These are phyloP conservation scores for Folsomia candida DNA, from an alignment of 2,888 invertebrate genomes.

Conservation along the genomic window DNA sequence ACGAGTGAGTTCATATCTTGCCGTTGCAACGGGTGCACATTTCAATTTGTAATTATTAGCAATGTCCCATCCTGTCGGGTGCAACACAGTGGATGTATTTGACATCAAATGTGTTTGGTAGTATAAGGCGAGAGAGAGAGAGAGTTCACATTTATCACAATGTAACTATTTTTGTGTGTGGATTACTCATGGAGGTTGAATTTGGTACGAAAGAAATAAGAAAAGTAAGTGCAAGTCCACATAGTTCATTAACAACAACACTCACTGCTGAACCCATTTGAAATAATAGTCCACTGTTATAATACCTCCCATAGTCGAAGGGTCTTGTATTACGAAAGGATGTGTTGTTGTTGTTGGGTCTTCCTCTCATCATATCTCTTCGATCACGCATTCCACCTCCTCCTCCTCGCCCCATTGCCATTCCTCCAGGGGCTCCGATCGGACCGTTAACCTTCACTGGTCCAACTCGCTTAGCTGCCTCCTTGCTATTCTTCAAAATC, in stretches of 20 bases:
- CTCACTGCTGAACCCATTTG: conserved; percentile 39
- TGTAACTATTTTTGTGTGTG: too few species aligned
- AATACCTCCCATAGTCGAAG: conserved; percentile 51
- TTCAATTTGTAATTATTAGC: background rate
- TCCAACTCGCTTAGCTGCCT: conserved; percentile 68
- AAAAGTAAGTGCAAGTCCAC: conserved; percentile 35
- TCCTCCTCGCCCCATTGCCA: conserved; percentile 28
- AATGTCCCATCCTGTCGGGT: background rate
- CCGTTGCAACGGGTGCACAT: background rate
- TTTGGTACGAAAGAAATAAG: conserved; percentile 6
- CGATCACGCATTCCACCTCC: conserved; percentile 53
- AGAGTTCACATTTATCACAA: background rate
- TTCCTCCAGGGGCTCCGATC: conserved; percentile 53
- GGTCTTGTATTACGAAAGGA: conserved; percentile 44
- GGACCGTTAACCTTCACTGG: conserved; percentile 59
- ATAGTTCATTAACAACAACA: conserved; percentile 43
- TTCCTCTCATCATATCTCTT: conserved; percentile 38
- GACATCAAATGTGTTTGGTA: background rate
- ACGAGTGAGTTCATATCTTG: background rate
- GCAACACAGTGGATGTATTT: background rate
- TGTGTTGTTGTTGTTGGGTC: conserved; percentile 31
- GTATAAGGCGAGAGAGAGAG: too few species aligned
- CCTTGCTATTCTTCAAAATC: conserved; percentile 79
- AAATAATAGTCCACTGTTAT: conserved; percentile 50
- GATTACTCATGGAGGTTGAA: too few species aligned